Conservation (phyloP, 2,113 vertebrate species). For the Microtus oregoni region DNA sequence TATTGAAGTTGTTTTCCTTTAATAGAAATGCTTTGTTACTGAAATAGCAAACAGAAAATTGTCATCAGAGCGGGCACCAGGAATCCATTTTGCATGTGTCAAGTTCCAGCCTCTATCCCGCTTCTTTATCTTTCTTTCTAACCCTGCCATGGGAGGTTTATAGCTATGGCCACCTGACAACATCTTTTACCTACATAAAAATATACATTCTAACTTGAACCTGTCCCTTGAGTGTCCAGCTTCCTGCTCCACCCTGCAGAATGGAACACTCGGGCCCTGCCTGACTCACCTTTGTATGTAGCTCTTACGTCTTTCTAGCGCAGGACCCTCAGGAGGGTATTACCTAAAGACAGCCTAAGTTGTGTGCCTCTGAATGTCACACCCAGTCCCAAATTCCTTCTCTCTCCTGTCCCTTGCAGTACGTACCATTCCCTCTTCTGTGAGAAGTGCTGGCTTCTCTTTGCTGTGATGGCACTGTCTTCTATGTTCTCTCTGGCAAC, state of each 20-base stretch:
- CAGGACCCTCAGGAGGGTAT: not conserved
- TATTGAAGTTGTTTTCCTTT: slow-evolving; percentile 71
- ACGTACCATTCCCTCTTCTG: not conserved
- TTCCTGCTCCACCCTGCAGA: not conserved
- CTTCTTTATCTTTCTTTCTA: not conserved
- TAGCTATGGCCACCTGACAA: not conserved
- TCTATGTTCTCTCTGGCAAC: not conserved
- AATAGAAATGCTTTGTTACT: slow-evolving; percentile 64
- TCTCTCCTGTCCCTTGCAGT: not conserved
- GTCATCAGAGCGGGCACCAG: not conserved
- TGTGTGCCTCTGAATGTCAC: not conserved
- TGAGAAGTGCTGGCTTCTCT: not conserved
- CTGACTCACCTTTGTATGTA: not conserved
- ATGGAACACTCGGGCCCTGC: not conserved
- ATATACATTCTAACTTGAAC: not conserved
- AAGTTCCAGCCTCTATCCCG: not conserved
- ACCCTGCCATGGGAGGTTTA: not conserved
- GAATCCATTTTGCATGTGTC: not conserved
- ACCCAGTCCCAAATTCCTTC: not conserved
- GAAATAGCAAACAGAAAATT: slow-evolving; percentile 51
- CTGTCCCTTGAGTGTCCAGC: not conserved
- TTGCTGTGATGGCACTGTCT: not conserved
- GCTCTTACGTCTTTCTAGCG: not conserved
- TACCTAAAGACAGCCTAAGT: fast-evolving
- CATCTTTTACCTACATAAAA: not conserved